phyloP scores from a whole-genome alignment of 2,888 invertebrate genomes.

The Caenorhabditis drosophilae region DNA sequence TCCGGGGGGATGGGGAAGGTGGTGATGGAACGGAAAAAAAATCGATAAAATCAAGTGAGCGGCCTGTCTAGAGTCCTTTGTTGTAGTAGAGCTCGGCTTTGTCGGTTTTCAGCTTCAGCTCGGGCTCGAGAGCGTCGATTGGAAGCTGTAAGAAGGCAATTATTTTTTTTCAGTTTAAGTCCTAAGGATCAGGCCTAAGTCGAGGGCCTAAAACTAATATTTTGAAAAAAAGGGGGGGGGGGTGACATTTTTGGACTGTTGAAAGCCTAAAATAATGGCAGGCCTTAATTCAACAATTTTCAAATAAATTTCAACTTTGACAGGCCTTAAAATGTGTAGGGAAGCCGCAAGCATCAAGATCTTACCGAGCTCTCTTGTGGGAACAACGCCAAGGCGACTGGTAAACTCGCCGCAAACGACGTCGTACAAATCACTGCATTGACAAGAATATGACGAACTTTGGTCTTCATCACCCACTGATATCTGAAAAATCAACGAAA shows the following conservation, averaged over 20 bases:
- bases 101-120: constrained; percentile 35
- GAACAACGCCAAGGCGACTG: constrained; percentile 72
- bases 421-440: constrained; percentile 71
- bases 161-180: constrained; percentile 2
- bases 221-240: no score
- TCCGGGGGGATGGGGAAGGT: no score
- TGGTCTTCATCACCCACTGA: constrained; percentile 68
- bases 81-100: constrained; percentile 43
- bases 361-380: constrained; percentile 70
- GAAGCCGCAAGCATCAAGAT: no score
- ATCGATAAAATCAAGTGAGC: no score
- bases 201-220: no score
- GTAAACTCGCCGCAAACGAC: constrained; percentile 71
- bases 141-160: constrained; percentile 31
- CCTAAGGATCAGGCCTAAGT: no score
- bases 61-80: constrained; percentile 49
- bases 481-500: constrained; percentile 53
- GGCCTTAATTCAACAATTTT: no score
- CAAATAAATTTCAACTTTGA: no score
- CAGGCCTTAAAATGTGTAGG: no score
- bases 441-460: constrained; percentile 70
- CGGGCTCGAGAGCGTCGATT: constrained; percentile 31
- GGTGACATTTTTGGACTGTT: no score
- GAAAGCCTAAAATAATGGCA: no score
- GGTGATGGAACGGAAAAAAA: no score